These are phyloP conservation scores for Chromobotia macracanthus DNA, from an alignment of 2,797 vertebrate genomes.

Conservation along the genomic window DNA sequence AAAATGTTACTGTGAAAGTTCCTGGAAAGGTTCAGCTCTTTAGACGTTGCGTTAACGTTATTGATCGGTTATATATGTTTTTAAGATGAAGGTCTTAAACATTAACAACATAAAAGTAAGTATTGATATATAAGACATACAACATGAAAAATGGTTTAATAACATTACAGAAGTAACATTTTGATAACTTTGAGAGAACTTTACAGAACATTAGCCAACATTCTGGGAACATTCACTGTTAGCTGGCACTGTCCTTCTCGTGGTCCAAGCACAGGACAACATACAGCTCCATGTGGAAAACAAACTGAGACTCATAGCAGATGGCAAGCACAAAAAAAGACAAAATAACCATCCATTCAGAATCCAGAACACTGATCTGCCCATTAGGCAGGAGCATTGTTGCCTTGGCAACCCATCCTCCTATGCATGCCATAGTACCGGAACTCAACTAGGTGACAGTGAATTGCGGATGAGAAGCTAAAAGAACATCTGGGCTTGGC, in stretches of 20 bases:
- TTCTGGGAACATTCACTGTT: too few relatives aligned
- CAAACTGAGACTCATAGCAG: slow-evolving; percentile 71
- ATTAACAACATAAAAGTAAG: too few relatives aligned
- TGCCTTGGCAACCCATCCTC: slow-evolving; percentile 79
- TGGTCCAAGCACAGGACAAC: slow-evolving; percentile 49
- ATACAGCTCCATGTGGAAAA: slow-evolving; percentile 58
- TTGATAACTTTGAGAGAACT: too few relatives aligned
- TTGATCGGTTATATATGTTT: too few relatives aligned
- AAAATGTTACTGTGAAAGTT: too few relatives aligned
- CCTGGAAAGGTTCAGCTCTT: too few relatives aligned
- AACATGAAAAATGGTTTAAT: too few relatives aligned
- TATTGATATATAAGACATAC: too few relatives aligned
- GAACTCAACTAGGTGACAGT: slow-evolving; percentile 79
- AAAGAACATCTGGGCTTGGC: slow-evolving; percentile 85
- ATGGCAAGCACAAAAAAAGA: slow-evolving; percentile 75
- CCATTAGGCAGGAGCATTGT: slow-evolving; percentile 73
- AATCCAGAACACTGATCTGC: slow-evolving; percentile 78
- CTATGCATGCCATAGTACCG: slow-evolving; percentile 62
- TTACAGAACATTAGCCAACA: too few relatives aligned
- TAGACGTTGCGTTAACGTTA: too few relatives aligned
- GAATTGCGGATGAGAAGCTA: slow-evolving; percentile 70
- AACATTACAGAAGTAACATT: too few relatives aligned
- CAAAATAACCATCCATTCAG: slow-evolving; percentile 81
- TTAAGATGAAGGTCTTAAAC: too few relatives aligned
- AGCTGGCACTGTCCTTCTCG: slow-evolving; percentile 24